Conservation (phyloP, 2,888 invertebrate genomes). For the Drosophila kuntzei region DNA sequence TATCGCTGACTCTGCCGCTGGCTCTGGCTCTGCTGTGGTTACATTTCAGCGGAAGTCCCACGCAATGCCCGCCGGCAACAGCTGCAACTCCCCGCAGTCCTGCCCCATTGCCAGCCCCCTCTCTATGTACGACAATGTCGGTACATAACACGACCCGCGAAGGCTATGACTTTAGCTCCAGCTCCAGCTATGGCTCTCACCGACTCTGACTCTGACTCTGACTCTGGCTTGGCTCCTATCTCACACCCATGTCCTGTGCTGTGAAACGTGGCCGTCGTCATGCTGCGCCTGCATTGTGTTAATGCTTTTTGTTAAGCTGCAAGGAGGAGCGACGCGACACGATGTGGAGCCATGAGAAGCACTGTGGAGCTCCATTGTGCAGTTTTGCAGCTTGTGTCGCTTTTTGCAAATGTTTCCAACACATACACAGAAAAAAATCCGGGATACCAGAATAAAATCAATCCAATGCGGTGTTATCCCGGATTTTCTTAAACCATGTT, state of each 20-base stretch:
- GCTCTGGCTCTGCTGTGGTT: constrained; percentile 68
- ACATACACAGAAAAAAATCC: too few relatives aligned
- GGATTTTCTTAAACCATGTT: too few relatives aligned
- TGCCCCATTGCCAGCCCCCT: constrained; percentile 1
- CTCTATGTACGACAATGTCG: constrained; percentile 75
- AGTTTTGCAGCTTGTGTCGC: constrained; percentile 79
- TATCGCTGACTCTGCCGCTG: constrained; percentile 47
- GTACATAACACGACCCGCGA: constrained; percentile 79
- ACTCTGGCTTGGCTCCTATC: constrained; percentile 23
- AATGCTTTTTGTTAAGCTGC: constrained; percentile 81
- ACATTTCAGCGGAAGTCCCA: constrained; percentile 81
- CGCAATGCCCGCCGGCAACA: constrained; percentile 78
- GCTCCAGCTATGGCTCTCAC: constrained; percentile 22
- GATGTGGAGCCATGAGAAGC: constrained; percentile 46
- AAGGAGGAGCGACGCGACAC: constrained; percentile 55
- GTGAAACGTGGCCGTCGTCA: constrained; percentile 68
- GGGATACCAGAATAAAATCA: too few relatives aligned
- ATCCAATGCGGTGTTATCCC: too few relatives aligned
- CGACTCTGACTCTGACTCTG: constrained; percentile 25
- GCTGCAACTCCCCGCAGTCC: constrained; percentile 61
- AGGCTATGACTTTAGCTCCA: constrained; percentile 33
- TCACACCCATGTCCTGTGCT: constrained; percentile 38
- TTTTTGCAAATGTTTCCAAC: constrained; percentile 75
- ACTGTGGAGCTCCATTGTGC: constrained; percentile 64
- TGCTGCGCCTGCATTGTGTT: constrained; percentile 82